Base-by-base conservation (phyloP, 2,113 vertebrate genomes). In the Toxotes chatareus region DNA sequence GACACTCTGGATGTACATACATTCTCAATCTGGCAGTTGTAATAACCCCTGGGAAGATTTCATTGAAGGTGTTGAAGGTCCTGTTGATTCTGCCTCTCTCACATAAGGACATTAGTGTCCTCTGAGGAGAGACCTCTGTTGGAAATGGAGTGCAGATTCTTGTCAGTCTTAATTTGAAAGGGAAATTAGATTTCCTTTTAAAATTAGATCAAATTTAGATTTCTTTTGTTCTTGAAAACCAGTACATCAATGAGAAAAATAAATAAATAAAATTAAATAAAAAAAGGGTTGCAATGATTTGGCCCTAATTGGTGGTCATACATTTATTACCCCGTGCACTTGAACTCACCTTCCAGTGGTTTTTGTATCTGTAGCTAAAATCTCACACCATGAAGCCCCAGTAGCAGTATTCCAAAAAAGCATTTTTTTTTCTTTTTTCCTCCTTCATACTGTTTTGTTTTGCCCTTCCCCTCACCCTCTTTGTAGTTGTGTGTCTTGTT, bases 401-500 rank as follows among this genome's bases (percentile, higher is more conserved):
- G 34, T 19, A 27, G 73, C 7, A 49, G 68, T 9, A 68, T 65
- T 73, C 27, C 36, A 17, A 53, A 71, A 16, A 11, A 27, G 27
- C 16, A 21, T n/a, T 56, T n/a, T 56, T 23, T 23, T 14, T 32
- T 62, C 32, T 27, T n/a, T 62, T 40, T 27, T n/a, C n/a, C 55
- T 47, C 12, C 32, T 17, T 57, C 3, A n/a, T 44, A 34, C 14
- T 51, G 12, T 69, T 34, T 5, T 12, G n/a, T 70, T 62, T 64
- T 36, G 44, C 32, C 73, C 14, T 51, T 42, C 12, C 36, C 17
- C n/a, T 79, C 32, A 55, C 17, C 14, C 55, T 34, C 19, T 47
- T 32, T 73, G 65, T 66, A 76, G 47, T 57, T n/a, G 27, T 59
- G 19, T 72, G 59, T 70, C 62, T 82, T 66, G 60, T 53, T 31